phyloP scores from a whole-genome alignment of 2,888 invertebrate genomes.

The Serrognathus titanus region DNA sequence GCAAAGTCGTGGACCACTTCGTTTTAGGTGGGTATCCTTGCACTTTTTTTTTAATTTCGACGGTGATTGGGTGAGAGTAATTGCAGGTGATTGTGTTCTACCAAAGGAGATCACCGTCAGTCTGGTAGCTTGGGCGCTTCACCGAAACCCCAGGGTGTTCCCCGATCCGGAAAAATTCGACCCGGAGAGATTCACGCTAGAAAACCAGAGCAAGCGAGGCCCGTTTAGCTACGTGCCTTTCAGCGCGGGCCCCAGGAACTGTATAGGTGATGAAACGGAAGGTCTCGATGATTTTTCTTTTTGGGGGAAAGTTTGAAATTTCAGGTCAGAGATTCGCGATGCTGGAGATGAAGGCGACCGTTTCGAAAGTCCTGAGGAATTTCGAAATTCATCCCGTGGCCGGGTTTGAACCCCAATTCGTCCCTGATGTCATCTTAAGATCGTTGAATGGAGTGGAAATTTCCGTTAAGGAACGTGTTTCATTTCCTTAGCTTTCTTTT shows the following conservation, averaged over 20 bases:
- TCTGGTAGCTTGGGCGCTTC: conserved; percentile 28
- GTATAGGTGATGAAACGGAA: conserved; percentile 21
- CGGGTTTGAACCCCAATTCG: conserved; percentile 45
- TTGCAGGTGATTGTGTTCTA: conserved; percentile 10
- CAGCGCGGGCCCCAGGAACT: conserved; percentile 41
- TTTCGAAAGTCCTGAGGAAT: conserved; percentile 51
- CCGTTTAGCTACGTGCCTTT: conserved; percentile 41
- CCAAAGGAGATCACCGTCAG: conserved; percentile 16
- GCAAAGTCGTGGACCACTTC: neutral
- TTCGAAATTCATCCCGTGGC: conserved; percentile 35
- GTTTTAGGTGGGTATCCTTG: too few species aligned
- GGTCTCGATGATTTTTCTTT: too few species aligned
- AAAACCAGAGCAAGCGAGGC: conserved; percentile 33
- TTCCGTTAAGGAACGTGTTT: too few species aligned
- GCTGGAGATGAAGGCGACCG: conserved; percentile 52
- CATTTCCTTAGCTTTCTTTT: too few species aligned
- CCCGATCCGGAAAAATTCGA: conserved; percentile 45
- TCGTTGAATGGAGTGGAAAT: conserved; percentile 45
- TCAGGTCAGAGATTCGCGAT: conserved; percentile 47
- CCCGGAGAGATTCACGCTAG: conserved; percentile 40
- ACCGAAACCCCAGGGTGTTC: conserved; percentile 47
- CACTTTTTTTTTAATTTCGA: too few species aligned
- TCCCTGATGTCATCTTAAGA: conserved; percentile 49
- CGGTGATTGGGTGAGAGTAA: too few species aligned
- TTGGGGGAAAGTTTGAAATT: too few species aligned